Base-by-base conservation (phyloP, 2,113 vertebrate species). In the Muntiacus reevesi region DNA sequence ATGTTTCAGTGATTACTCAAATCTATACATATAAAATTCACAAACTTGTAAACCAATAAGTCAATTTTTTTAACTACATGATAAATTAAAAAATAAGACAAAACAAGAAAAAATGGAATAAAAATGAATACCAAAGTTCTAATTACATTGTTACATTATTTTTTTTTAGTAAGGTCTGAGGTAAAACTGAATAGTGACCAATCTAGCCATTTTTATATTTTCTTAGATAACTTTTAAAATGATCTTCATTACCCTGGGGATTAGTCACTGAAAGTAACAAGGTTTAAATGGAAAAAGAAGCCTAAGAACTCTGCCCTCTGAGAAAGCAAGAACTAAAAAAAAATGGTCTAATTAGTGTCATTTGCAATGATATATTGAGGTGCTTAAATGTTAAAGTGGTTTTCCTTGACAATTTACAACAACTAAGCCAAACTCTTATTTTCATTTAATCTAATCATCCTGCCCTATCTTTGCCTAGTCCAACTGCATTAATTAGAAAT, bases 361-460 rank as follows among this genome's bases (percentile, higher is more conserved):
- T 86, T 88, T 57, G 14, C 55, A 94, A 81, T 74, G 90, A 95
- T 95, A 97, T 79, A 91, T 1, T 95, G 60, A 94, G 62, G 33
- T n/a, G 43, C 36, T 54, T 86, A 96, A 95, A 89, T 89, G 74
- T 86, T 93, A 52, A 15, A 92, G 78, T 79, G 43, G 9, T 52
- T 94, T 87, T 43, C 67, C 60, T 82, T 91, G 50, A 95, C 50
- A 97, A 91, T 91, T 97, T 94, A 62, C 52, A 92, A 71, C 15
- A 85, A 71, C 25, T 4, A 97, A 89, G 27, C 11, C 55, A 83
- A 88, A 95, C 1, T 82, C 95, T 59, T 79, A 82, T 89, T 89
- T 95, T 89, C 15, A 12, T 57, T 84, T 87, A 90, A 97, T 52
- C 54, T 74, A 96, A 81, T 52, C n/a, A 87, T 89, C 83, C 45